These are phyloP conservation scores for Anhinga rufa DNA, from an alignment of 2,113 vertebrate species.

Conservation along the genomic window DNA sequence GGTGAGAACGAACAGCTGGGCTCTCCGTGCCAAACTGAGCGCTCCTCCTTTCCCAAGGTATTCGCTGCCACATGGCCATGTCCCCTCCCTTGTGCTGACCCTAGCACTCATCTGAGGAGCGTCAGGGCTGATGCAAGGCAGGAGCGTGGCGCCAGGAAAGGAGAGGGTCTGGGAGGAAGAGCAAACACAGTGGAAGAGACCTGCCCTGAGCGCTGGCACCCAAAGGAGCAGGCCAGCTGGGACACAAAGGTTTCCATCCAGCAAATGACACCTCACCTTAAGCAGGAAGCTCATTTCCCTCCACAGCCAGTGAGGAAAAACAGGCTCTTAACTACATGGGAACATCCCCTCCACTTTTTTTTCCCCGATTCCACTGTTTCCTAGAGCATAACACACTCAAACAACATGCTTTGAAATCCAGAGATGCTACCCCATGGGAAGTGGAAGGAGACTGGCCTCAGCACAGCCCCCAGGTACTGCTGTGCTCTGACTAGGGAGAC, in stretches of 20 bases:
- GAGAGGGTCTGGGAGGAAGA: not conserved
- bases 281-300: constrained; percentile 51
- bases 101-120: not conserved
- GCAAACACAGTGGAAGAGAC: fast-evolving
- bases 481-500: not conserved
- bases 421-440: not conserved
- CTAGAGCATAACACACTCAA: not conserved
- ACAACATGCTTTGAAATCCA: not conserved
- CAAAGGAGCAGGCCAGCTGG: not conserved
- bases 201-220: not conserved
- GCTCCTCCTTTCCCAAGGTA: not conserved
- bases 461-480: not conserved
- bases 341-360: not conserved
- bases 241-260: constrained; percentile 40
- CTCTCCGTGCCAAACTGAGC: not conserved
- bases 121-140: not conserved
- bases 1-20: not conserved
- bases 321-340: not conserved
- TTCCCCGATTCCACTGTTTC: not conserved
- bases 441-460: not conserved
- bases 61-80: not conserved
- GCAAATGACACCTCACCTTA: constrained; percentile 45
- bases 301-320: constrained; percentile 14
- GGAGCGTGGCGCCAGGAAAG: not conserved
- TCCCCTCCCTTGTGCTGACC: not conserved